Percentiles rank a stretch among this genome's conserved stretches.
Conservation (phyloP, 2,113 vertebrate genomes). For the Rallus limicola region DNA sequence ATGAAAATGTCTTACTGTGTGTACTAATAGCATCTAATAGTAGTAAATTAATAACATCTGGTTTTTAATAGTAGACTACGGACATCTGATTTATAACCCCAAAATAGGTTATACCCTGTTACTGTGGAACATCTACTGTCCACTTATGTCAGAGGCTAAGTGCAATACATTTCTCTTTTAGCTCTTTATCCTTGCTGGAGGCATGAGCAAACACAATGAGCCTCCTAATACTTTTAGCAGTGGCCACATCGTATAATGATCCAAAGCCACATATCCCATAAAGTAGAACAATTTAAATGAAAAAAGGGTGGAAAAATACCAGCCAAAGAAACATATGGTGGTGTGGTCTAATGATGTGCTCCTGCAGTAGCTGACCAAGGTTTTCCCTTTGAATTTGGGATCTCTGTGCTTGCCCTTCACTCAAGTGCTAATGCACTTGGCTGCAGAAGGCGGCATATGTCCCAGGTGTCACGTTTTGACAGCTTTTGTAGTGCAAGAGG, state of each 20-base stretch:
- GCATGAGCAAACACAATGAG: background rate
- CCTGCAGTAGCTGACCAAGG: background rate
- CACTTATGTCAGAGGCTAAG: background rate
- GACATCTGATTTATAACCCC: background rate
- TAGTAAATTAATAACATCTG: background rate
- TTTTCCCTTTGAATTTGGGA: background rate
- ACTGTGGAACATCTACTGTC: background rate
- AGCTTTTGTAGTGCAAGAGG: background rate
- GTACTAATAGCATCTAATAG: background rate
- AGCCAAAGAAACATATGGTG: background rate
- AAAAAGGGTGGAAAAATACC: background rate
- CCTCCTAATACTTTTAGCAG: slow-evolving; percentile 7
- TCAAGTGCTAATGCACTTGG: background rate
- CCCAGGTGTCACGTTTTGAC: background rate
- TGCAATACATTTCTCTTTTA: background rate
- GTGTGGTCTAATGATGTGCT: background rate
- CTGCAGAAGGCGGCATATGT: background rate
- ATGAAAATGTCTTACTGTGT: background rate
- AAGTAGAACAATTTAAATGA: background rate
- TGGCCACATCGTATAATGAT: background rate
- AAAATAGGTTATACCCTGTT: background rate
- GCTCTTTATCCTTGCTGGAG: slow-evolving; percentile 20
- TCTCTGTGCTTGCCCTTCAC: background rate
- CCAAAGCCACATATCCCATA: background rate
- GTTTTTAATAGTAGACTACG: background rate